Evolutionary conservation across 2,113 vertebrate species (phyloP).

Genomic region (Phrynosoma platyrhinos): DNA sequence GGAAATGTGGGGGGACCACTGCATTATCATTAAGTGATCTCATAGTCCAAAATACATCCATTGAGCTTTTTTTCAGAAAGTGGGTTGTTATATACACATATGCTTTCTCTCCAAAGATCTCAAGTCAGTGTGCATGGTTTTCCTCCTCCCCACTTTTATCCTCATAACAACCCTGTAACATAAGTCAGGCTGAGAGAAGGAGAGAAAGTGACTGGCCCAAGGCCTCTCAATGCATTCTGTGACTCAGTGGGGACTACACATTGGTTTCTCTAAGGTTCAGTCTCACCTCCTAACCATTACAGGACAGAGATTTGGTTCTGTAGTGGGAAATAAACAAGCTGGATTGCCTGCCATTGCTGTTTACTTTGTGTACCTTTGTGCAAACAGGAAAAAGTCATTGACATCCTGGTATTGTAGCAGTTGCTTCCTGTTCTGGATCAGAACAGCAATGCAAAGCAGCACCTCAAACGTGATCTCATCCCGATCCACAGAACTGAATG

Average conservation of each 20-base stretch:
- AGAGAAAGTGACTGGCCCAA: too few relatives aligned
- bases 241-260: too few relatives aligned
- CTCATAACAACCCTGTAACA: not conserved
- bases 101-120: too few relatives aligned
- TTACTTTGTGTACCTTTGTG: constrained; percentile 9
- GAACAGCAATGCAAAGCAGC: constrained; percentile 26
- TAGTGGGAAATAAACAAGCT: not conserved
- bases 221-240: too few relatives aligned
- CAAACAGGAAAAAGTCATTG: constrained; percentile 34
- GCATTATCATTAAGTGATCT: not conserved
- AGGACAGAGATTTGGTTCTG: not conserved
- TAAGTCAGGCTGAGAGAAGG: too few relatives aligned
- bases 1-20: too few relatives aligned
- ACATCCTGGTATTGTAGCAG: constrained; percentile 21
- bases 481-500: constrained; percentile 14
- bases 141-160: too few relatives aligned
- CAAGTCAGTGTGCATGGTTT: too few relatives aligned
- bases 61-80: not conserved
- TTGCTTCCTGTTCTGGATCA: constrained; percentile 30
- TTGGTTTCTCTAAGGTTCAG: too few relatives aligned
- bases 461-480: constrained; percentile 18
- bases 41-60: not conserved
- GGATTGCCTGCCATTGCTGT: too few relatives aligned
- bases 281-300: too few relatives aligned
- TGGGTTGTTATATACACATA: too few relatives aligned